Base-by-base conservation (phyloP, 1,140 invertebrate species). In the Chymomyza costata region DNA sequence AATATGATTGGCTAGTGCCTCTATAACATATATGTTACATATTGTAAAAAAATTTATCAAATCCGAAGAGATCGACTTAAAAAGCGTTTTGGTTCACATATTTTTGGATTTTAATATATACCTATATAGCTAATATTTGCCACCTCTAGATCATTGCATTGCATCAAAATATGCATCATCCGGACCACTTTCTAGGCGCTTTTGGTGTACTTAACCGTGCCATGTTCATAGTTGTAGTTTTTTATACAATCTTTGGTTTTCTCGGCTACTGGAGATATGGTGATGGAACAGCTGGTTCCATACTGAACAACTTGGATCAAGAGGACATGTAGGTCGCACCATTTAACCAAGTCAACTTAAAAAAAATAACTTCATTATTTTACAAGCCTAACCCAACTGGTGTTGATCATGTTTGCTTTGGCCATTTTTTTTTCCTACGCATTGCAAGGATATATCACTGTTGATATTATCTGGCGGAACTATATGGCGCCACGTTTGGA, bases 191-290 rank as follows among this genome's bases (percentile, higher is more conserved):
- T 15, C 16, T 76, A 47, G 71, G 71, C 0, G 3, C 38, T 0
- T 66, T 39, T 44, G 71, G 71, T 2, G 28, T 76, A 1, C 57
- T 78, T 0, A 76, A 78, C 32, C 50, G 35, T 0, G 71, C 50
- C 5, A 58, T 78, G 65, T 7, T 44, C 8, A 1, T 64, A 5
- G 54, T 73, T 0, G 28, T 67, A 16, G 1, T 21, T 1, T 50
- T 73, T 8, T 59, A 73, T 40, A 32, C 48, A 0, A 1, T 11
- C 1, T 78, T 76, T 17, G 70, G 70, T 3, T 58, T 76, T 6
- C 18, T 76, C 1, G 70, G 70, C 5, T 76, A 65, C 11, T 76
- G 70, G 70, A 48, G 39, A 0, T 76, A 37, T 5, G 70, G 70
- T 2, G 30, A 58, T 7, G n/a, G 41, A 1, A 69, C 56, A 3